Percentiles rank a stretch among this genome's conserved stretches.
phyloP scores from a whole-genome alignment of 2,113 vertebrate genomes.

The Chloropsis cyanopogon region DNA sequence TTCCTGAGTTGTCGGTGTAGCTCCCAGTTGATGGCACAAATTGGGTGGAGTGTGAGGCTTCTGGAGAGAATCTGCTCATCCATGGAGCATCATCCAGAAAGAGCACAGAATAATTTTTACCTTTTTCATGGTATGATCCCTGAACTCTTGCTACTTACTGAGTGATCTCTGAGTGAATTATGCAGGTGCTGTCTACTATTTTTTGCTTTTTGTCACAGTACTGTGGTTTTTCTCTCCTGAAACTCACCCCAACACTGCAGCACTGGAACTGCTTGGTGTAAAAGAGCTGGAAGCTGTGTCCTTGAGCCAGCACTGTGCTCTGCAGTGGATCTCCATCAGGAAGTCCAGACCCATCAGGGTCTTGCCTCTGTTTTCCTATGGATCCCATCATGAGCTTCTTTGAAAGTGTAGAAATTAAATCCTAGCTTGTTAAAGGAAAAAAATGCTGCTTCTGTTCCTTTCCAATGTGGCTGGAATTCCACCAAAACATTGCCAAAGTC shows the following conservation, averaged over 20 bases:
- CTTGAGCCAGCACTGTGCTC: neutral
- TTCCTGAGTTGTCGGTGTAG: rapidly evolving
- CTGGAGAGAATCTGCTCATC: neutral
- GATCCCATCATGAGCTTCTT: neutral
- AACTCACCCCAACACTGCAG: neutral
- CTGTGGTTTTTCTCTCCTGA: neutral
- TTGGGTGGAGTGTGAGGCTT: neutral
- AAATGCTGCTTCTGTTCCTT: neutral
- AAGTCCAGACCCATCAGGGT: neutral
- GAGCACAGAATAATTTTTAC: neutral
- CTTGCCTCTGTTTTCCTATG: neutral
- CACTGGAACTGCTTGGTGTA: neutral
- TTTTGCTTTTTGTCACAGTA: neutral
- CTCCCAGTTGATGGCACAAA: neutral
- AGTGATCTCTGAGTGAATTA: neutral
- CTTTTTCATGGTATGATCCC: neutral
- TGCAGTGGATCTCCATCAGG: neutral
- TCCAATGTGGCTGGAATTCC: neutral
- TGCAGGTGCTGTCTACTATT: neutral
- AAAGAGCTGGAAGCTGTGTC: neutral
- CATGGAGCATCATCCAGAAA: neutral
- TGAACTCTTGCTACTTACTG: neutral
- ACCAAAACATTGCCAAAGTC: neutral
- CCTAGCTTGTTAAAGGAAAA: neutral
- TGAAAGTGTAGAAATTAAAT: neutral